Evolutionary conservation across 1,140 invertebrate species (phyloP), one percentile per base, ranked within the genome.

Genomic region (Tetranychus cinnabarinus): DNA sequence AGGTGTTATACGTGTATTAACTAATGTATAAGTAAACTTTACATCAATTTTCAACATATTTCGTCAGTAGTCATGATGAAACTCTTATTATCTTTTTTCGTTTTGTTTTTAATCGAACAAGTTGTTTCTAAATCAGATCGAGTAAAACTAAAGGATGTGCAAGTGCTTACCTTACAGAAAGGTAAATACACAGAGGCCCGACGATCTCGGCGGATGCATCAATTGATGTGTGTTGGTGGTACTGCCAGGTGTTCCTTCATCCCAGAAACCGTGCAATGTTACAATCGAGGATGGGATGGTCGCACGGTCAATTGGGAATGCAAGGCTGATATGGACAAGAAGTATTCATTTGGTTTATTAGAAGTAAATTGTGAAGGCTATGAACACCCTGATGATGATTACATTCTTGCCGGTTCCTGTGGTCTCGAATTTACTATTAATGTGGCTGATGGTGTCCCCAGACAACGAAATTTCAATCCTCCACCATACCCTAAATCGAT

Each of bases 251-350:
- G 74, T 66, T 58, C 64, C n/a, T 56, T 62, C 10, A 45, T 50
- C 6, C 70, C 75, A 31, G 67, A 73, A 62, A 72, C 72, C 50
- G 79, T 80, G 10, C 79, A 81, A 67, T 80, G 79, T 68, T 72
- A 73, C 56, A 80, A 80, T 68, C 67, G 69, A 66, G 79, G 79
- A 1, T 76, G 66, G 57, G 78, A 81, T 71, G 79, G 1, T 64
- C 66, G 55, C 75, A 78, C 69, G 2, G 71, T 78, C 55, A 58
- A 80, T 71, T 81, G 79, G 79, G 77, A 80, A 67, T 81, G 79
- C 67, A 77, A 78, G 65, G 73, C 78, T 15, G 77, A 79, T 59
- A 76, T 80, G 74, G 73, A 75, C 62, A 74, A 73, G 64, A 71
- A 71, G 31, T 78, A 74, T 65, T 70, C 73, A 57, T 80, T 80